Evolutionary conservation across 2,797 vertebrate genomes (phyloP), one percentile per base, ranked within the genome.

Genomic region (Notamacropus eugenii): DNA sequence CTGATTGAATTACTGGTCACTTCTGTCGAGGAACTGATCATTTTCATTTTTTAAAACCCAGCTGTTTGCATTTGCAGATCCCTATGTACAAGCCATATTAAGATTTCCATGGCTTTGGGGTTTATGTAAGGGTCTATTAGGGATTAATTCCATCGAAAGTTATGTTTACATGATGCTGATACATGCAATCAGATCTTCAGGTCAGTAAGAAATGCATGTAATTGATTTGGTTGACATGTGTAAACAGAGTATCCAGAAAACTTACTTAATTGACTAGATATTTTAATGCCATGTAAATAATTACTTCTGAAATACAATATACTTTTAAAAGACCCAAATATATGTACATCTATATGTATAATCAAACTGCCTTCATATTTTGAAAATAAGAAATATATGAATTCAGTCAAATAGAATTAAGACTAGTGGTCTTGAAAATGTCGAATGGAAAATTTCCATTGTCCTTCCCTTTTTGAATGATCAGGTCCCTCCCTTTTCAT

Each of bases 71-170:
- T 87, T 40, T 46, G 10, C 24, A 67, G 46, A 59, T 67, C 12
- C 22, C 90, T 4, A 90, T 40, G 90, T 52, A 92, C 54, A 58
- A 91, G 74, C 57, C 91, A 74, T 91, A 40, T 46, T 90, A 90
- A 29, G 28, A 92, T 90, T 95, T 59, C 92, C 55, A 82, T 62
- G 58, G 40, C 93, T 93, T 74, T 74, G 95, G 67, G 46, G 90
- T 34, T 54, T 59, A 0, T 52, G 1, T 31, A 19, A 24, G 74
- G 4, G 74, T 90, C 91, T 91, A 31, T 24, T 46, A 62, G 57
- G 74, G 74, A 87, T 87, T 91, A 82, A 95, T 27, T 90, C 40
- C n/a, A 34, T 55, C 93, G 46, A 52, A 54, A 13, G 67, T 16
- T 52, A 29, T 90, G n/a, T 97, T 87, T 90, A 59, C 90, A 29